These are phyloP conservation scores for Orussus abietinus DNA, from an alignment of 1,140 invertebrate genomes.

Conservation along the genomic window DNA sequence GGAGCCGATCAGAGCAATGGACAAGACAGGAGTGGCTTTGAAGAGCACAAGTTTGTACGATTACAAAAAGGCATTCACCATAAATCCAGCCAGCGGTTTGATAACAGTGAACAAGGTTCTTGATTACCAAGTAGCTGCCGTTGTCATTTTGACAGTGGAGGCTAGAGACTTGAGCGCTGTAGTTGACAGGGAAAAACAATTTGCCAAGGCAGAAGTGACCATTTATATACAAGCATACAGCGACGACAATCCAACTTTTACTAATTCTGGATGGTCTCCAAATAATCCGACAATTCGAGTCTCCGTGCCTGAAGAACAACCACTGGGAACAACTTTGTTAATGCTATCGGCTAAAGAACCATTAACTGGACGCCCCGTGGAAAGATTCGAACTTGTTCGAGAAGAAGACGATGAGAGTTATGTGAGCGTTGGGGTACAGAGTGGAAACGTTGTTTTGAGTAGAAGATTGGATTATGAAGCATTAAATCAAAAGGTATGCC, in stretches of 20 bases:
- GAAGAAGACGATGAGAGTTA: slow-evolving; percentile 44
- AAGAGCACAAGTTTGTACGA: slow-evolving; percentile 60
- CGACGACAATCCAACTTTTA: slow-evolving; percentile 75
- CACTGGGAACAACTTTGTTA: slow-evolving; percentile 72
- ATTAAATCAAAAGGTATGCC: slow-evolving; percentile 60
- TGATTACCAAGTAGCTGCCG: slow-evolving; percentile 75
- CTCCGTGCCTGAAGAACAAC: slow-evolving; percentile 71
- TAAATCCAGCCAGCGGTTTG: slow-evolving; percentile 66
- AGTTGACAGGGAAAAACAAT: slow-evolving; percentile 64
- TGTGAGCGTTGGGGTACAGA: slow-evolving; percentile 62
- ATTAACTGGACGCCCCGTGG: slow-evolving; percentile 60
- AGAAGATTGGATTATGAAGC: slow-evolving; percentile 73
- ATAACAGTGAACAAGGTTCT: slow-evolving; percentile 67
- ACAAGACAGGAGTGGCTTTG: slow-evolving; percentile 70
- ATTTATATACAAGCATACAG: slow-evolving; percentile 77
- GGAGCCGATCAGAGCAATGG: slow-evolving; percentile 66
- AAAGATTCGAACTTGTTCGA: slow-evolving; percentile 58
- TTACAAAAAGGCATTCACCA: slow-evolving; percentile 66
- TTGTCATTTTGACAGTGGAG: slow-evolving; percentile 72
- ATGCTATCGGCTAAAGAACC: slow-evolving; percentile 72
- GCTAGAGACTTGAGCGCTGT: slow-evolving; percentile 70
- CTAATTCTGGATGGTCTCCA: slow-evolving; percentile 64
- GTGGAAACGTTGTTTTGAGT: slow-evolving; percentile 68
- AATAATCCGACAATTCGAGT: slow-evolving; percentile 65
- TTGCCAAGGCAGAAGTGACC: slow-evolving; percentile 66